Conservation (phyloP, 1,140 invertebrate genomes). For the Yoshiicerus persimilis region DNA sequence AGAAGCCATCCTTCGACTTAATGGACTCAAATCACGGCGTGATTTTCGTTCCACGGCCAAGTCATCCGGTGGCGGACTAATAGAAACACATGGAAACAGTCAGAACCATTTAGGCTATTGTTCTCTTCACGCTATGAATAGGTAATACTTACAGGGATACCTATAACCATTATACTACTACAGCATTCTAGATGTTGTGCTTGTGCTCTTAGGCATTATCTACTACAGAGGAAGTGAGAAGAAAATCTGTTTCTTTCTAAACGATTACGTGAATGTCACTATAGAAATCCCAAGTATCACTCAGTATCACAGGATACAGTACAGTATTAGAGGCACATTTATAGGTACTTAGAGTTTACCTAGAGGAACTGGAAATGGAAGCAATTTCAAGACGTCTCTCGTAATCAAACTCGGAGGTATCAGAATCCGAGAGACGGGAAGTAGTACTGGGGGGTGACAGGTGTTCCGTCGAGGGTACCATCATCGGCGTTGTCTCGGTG, state of each 20-base stretch:
- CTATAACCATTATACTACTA: background rate
- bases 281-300: background rate
- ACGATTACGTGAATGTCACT: background rate
- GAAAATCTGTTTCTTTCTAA: background rate
- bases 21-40: conserved; percentile 74
- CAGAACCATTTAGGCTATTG: background rate
- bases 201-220: background rate
- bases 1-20: conserved; percentile 63
- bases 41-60: conserved; percentile 60
- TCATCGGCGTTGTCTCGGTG: conserved; percentile 52
- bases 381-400: conserved; percentile 49
- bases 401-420: conserved; percentile 81
- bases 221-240: background rate
- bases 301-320: background rate
- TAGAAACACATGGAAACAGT: conserved; percentile 49
- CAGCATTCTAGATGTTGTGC: background rate
- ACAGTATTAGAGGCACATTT: background rate
- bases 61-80: conserved; percentile 62
- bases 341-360: background rate
- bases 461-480: conserved; percentile 73
- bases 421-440: conserved; percentile 85
- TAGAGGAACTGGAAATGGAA: conserved; percentile 50
- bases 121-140: conserved; percentile 28
- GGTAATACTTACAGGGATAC: background rate
- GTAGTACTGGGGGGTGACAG: conserved; percentile 85